Percentiles rank a stretch among this genome's conserved stretches.
Evolutionary conservation across 2,113 vertebrate species (phyloP).

Genomic region (Oryzias curvinotus): DNA sequence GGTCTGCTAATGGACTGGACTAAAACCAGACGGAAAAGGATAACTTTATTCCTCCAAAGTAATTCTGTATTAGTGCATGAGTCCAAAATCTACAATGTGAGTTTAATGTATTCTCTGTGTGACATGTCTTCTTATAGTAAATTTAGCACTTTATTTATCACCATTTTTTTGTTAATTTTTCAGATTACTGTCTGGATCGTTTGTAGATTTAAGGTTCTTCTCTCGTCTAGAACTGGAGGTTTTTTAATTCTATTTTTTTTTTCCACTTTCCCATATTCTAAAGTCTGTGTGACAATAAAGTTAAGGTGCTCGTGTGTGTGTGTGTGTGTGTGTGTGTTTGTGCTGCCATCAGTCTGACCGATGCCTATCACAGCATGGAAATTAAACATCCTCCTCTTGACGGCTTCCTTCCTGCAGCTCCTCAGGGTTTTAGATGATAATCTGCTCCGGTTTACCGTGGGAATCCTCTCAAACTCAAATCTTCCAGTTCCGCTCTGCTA

Average conservation of each 20-base stretch:
- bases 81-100: no score
- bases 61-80: no score
- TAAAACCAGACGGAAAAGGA: no score
- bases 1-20: no score
- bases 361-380: slow-evolving; percentile 64
- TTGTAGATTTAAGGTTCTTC: no score
- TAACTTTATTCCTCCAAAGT: no score
- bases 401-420: slow-evolving; percentile 68
- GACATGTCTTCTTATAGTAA: no score
- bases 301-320: background rate
- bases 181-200: background rate
- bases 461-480: slow-evolving; percentile 36
- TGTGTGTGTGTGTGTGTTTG: background rate
- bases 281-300: background rate
- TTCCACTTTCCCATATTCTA: background rate
- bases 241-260: no score
- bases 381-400: slow-evolving; percentile 65
- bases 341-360: slow-evolving; percentile 17
- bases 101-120: no score
- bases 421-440: slow-evolving; percentile 12
- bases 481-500: slow-evolving; percentile 23
- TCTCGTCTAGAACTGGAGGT: no score
- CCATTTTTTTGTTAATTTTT: background rate
- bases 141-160: no score
- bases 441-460: slow-evolving; percentile 28